Evolutionary conservation across 2,113 vertebrate genomes (phyloP).

Genomic region (Pedetes capensis): DNA sequence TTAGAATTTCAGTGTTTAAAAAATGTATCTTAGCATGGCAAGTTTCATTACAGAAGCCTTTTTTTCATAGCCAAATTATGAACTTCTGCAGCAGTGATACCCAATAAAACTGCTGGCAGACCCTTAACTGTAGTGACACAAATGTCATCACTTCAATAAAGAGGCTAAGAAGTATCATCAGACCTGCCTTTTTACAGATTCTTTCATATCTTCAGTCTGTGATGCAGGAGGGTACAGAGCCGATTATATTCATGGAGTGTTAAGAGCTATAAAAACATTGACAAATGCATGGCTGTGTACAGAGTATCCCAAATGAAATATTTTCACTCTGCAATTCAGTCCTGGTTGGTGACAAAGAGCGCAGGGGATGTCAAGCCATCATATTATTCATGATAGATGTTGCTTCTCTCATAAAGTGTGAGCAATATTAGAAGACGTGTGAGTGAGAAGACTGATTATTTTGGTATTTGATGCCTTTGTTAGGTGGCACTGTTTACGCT

Average conservation of each 20-base stretch:
- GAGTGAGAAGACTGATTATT: conserved; percentile 77
- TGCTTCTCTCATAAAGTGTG: conserved; percentile 12
- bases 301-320: conserved; percentile 47
- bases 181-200: conserved; percentile 32
- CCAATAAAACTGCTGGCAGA: conserved; percentile 70
- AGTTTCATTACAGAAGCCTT: conserved; percentile 74
- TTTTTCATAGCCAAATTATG: conserved; percentile 77
- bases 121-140: conserved; percentile 64
- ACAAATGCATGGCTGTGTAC: conserved; percentile 63
- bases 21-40: conserved; percentile 72
- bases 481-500: conserved; percentile 67
- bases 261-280: conserved; percentile 66
- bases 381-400: conserved; percentile 62
- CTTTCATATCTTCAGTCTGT: conserved; percentile 43
- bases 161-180: conserved; percentile 57
- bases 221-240: conserved; percentile 34
- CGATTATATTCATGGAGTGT: conserved; percentile 64
- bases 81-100: conserved; percentile 69
- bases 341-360: conserved; percentile 55
- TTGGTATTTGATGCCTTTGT: conserved; percentile 45
- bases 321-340: conserved; percentile 61
- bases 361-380: conserved; percentile 37
- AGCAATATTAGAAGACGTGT: conserved; percentile 67
- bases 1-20: conserved; percentile 64
- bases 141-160: conserved; percentile 57